Base-by-base conservation (phyloP, 2,888 invertebrate species). In the Drosophila testacea region DNA sequence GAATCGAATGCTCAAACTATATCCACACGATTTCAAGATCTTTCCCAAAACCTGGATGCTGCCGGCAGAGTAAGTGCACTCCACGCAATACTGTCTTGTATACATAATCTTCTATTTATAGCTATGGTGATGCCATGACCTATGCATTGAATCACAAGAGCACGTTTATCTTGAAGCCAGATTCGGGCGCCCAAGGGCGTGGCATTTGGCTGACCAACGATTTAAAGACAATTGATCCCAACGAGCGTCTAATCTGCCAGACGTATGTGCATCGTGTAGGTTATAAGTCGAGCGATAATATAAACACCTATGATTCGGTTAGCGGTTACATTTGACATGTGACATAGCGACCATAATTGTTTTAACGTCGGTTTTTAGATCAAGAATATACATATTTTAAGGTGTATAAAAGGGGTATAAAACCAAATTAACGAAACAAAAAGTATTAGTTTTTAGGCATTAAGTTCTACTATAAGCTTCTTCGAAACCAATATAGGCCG, bases 11-110 rank as follows among this genome's bases (percentile, higher is more conserved):
- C 94, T 95, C 70, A 96, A 96, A 92, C 93, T 96, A 62, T 98
- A 97, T 92, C 97, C 98, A 0, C 95, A 95, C 83, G 98, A 98
- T 75, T 98, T 98, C 92, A 96, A 96, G 90, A 97, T 98, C 91
- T 98, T 97, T 91, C 98, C 98, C 0, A 97, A 96, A 93, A 97
- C 98, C 7, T 98, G 98, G 98, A 97, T 97, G 92, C 94, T 98
- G 77, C 98, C 98, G 30, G 96, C 97, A 22, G 97, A 98, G 96
- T 96, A 93, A 94, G 95, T 93, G 2, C 4, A 6, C 32, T 0
- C 4, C 4, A 27, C 7, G 10, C 2, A 6, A 6, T 0, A 2
- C 13, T 4, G 6, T 11, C 9, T 13, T 38, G 2, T 13, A 10
- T 4, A 36, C 10, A 39, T 39, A 5, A 10, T 10, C n/a, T 1